Percentiles rank a stretch among this genome's conserved stretches.
These are phyloP conservation scores for Catharus bicknelli DNA, from an alignment of 2,113 vertebrate genomes.

Conservation along the genomic window DNA sequence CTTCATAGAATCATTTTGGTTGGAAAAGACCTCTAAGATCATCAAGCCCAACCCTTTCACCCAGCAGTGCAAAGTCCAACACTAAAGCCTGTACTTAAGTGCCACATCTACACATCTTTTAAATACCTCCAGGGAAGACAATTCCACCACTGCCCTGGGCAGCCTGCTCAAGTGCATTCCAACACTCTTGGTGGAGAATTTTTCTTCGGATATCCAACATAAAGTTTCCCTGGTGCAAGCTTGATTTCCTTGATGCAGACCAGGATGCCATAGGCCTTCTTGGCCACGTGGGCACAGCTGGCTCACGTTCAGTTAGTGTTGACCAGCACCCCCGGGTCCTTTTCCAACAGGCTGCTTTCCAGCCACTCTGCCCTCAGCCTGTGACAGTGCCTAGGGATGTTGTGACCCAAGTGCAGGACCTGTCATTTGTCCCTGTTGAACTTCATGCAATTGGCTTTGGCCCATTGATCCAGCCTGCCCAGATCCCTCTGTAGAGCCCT, in stretches of 20 bases:
- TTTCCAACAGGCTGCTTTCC: background rate
- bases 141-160: background rate
- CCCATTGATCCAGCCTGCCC: fast-evolving
- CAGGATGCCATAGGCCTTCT: background rate
- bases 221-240: background rate
- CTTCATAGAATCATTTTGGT: background rate
- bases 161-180: background rate
- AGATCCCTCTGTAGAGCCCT: background rate
- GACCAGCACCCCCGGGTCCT: fast-evolving
- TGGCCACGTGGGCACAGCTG: fast-evolving
- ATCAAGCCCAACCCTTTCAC: background rate
- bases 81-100: background rate
- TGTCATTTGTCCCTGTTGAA: background rate
- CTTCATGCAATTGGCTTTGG: fast-evolving
- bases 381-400: fast-evolving
- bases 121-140: background rate
- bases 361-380: background rate
- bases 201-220: background rate
- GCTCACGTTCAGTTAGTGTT: fast-evolving
- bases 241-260: background rate
- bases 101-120: background rate
- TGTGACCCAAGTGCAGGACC: background rate
- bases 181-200: background rate
- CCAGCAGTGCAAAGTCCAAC: background rate
- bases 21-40: background rate